Percentiles rank a stretch among this genome's conserved stretches.
Conservation (phyloP, 2,113 vertebrate genomes). For the Agapornis roseicollis region DNA sequence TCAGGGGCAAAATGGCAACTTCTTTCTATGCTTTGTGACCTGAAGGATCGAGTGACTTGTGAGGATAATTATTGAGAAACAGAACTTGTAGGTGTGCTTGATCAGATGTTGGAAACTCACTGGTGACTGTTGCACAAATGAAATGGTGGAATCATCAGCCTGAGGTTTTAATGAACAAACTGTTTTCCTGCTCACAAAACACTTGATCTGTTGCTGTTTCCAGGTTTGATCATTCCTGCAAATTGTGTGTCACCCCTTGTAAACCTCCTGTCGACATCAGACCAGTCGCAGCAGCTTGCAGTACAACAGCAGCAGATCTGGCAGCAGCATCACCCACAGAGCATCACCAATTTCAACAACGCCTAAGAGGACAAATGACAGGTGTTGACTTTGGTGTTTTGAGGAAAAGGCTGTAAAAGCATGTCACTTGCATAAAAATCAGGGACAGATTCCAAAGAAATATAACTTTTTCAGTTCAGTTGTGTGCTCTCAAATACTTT, state of each 20-base stretch:
- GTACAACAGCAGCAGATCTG: slow-evolving; percentile 97
- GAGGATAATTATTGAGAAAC: neutral
- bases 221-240: slow-evolving; percentile 97
- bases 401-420: slow-evolving; percentile 70
- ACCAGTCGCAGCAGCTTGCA: slow-evolving; percentile 95
- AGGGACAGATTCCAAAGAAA: slow-evolving; percentile 90
- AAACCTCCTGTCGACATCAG: slow-evolving; percentile 94
- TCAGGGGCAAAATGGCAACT: neutral
- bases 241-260: slow-evolving; percentile 91
- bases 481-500: slow-evolving; percentile 72
- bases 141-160: neutral
- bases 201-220: neutral
- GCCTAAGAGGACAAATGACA: slow-evolving; percentile 64
- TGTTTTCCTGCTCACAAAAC: neutral
- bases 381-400: slow-evolving; percentile 62
- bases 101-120: accelerated
- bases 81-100: neutral
- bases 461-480: slow-evolving; percentile 77
- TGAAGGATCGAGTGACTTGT: neutral
- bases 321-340: slow-evolving; percentile 98
- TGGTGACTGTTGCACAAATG: neutral
- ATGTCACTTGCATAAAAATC: slow-evolving; percentile 79
- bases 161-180: neutral
- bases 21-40: neutral
- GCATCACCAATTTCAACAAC: slow-evolving; percentile 86